Conservation (phyloP, 1,140 invertebrate species). For the Drosophila ananassae region DNA sequence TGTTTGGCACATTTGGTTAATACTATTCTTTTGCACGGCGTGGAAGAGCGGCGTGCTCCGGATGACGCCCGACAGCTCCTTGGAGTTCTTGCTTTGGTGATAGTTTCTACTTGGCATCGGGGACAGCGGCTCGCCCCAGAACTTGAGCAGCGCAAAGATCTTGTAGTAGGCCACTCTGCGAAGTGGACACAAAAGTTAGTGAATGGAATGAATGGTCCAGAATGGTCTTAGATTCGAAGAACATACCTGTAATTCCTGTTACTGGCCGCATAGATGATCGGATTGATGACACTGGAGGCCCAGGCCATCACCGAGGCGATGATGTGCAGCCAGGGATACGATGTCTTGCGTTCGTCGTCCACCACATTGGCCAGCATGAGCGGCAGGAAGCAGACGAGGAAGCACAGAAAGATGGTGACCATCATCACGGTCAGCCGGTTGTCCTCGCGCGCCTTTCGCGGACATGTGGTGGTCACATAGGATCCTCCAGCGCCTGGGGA, state of each 20-base stretch:
- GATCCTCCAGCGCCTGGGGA: slow-evolving; percentile 47
- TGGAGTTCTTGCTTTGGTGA: slow-evolving; percentile 82
- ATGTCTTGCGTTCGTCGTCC: slow-evolving; percentile 88
- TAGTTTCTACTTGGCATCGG: slow-evolving; percentile 83
- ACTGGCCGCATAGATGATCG: slow-evolving; percentile 93
- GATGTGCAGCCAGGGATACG: slow-evolving; percentile 90
- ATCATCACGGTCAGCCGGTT: slow-evolving; percentile 92
- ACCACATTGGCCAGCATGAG: slow-evolving; percentile 94
- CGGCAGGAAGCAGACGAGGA: slow-evolving; percentile 92
- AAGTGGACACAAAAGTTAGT: background rate
- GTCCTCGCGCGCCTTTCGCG: slow-evolving; percentile 87
- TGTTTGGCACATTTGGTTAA: slow-evolving; percentile 83
- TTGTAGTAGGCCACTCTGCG: slow-evolving; percentile 79
- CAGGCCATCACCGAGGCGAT: slow-evolving; percentile 93
- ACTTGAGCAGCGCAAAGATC: slow-evolving; percentile 76
- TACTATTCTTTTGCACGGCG: slow-evolving; percentile 75
- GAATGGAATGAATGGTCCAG: background rate
- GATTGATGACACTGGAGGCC: slow-evolving; percentile 94
- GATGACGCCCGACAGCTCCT: slow-evolving; percentile 77
- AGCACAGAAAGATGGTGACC: slow-evolving; percentile 93
- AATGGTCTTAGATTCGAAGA: background rate
- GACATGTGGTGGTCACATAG: slow-evolving; percentile 65
- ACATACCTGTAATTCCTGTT: slow-evolving; percentile 90
- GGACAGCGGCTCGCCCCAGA: slow-evolving; percentile 80
- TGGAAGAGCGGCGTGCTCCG: slow-evolving; percentile 81